These are phyloP conservation scores for Protobothrops flavoviridis DNA, from an alignment of 2,113 vertebrate genomes.

Conservation along the genomic window DNA sequence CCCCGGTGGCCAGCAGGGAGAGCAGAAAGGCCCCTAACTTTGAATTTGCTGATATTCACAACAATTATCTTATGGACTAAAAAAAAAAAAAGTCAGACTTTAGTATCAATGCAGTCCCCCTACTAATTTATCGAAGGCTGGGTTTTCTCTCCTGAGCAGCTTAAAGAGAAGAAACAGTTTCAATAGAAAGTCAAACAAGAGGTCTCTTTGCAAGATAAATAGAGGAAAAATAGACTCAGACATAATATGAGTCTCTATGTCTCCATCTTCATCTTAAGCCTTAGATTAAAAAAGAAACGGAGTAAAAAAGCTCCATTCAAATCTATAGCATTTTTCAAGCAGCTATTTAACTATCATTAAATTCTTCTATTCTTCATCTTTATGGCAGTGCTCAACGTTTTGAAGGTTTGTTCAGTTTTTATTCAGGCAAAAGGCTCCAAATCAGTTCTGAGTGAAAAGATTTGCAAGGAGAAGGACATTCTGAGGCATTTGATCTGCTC, in stretches of 20 bases:
- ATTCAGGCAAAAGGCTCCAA: neutral
- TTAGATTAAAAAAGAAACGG: neutral
- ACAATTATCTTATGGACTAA: neutral
- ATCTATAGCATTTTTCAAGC: conserved; percentile 2
- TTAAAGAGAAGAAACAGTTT: neutral
- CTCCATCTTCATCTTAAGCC: neutral
- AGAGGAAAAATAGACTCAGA: neutral
- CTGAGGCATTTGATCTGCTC: neutral
- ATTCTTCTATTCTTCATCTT: neutral
- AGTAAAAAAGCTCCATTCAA: neutral
- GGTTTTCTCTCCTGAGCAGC: neutral
- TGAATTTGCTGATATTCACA: neutral
- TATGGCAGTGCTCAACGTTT: neutral
- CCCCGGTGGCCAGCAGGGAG: neutral
- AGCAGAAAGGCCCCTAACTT: neutral
- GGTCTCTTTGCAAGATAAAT: neutral
- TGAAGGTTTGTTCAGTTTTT: neutral
- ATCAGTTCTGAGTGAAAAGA: neutral
- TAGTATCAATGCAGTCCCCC: neutral
- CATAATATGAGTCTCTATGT: neutral
- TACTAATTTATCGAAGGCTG: neutral
- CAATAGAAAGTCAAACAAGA: neutral
- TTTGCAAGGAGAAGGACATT: neutral
- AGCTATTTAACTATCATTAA: conserved; percentile 16
- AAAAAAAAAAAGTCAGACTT: neutral